phyloP scores from a whole-genome alignment of 2,888 invertebrate genomes.

The Pseudoips prasinana region DNA sequence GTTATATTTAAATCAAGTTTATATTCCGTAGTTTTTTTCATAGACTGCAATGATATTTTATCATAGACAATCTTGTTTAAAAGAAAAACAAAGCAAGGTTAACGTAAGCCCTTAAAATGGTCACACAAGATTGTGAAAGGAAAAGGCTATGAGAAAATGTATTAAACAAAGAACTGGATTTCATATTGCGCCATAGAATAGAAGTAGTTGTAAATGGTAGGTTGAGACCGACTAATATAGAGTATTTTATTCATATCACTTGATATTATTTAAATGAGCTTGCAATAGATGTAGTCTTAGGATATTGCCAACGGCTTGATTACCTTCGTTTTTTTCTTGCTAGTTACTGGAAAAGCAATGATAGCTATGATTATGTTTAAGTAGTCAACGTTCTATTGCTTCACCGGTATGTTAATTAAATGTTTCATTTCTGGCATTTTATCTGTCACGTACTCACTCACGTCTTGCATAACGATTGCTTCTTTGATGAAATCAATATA shows the following conservation, averaged over 20 bases:
- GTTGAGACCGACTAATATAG: constrained; percentile 29
- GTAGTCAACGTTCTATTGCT: no score
- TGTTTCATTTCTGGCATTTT: constrained; percentile 1
- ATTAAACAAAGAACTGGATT: constrained; percentile 23
- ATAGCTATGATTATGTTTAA: background rate
- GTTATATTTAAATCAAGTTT: no score
- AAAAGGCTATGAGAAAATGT: constrained; percentile 19
- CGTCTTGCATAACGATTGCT: background rate
- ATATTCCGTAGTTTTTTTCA: no score
- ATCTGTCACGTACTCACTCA: background rate
- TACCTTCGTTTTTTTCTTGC: constrained; percentile 13
- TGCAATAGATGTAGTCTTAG: constrained; percentile 20
- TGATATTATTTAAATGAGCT: constrained; percentile 35
- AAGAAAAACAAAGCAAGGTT: constrained; percentile 26
- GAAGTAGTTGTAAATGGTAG: constrained; percentile 12
- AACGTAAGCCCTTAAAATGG: constrained; percentile 6
- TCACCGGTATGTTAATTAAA: no score
- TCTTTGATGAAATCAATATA: background rate
- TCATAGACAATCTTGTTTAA: no score
- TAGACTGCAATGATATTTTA: no score
- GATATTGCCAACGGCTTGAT: constrained; percentile 10
- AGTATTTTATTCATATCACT: constrained; percentile 22
- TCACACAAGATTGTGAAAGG: constrained; percentile 8
- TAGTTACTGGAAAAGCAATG: constrained; percentile 6
- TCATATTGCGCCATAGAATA: constrained; percentile 21